Conservation (phyloP, 1,140 invertebrate genomes). For the Hestina assimilis region DNA sequence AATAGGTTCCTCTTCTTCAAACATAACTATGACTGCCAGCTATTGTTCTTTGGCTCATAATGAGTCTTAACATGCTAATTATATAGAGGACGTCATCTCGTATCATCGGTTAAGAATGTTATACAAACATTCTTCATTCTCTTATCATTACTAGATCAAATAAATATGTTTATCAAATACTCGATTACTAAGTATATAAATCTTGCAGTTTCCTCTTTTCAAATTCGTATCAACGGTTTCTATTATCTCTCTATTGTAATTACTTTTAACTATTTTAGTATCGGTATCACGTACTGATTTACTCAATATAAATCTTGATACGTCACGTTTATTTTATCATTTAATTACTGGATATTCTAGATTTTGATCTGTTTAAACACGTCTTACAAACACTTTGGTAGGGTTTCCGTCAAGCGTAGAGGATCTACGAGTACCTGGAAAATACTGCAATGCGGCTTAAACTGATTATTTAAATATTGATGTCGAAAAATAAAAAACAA, state of each 20-base stretch:
- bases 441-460: conserved; percentile 21
- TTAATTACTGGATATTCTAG: conserved; percentile 25
- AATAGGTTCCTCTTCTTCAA: no score
- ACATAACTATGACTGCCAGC: background rate
- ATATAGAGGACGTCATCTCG: conserved; percentile 6
- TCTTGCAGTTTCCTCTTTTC: no score
- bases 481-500: no score
- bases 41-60: conserved; percentile 1
- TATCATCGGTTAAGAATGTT: conserved; percentile 13
- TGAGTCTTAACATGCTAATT: conserved; percentile 10
- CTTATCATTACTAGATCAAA: background rate
- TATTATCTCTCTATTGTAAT: background rate
- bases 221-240: no score
- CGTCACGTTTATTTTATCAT: background rate
- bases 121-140: background rate
- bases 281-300: background rate
- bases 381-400: no score
- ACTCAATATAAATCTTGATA: background rate
- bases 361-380: no score
- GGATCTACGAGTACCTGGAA: background rate
- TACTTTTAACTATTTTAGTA: background rate
- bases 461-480: no score
- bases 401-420: conserved; percentile 16
- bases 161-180: no score
- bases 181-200: no score